Evolutionary conservation across 1,140 invertebrate genomes (phyloP).

Genomic region (Lepidurus arcticus): DNA sequence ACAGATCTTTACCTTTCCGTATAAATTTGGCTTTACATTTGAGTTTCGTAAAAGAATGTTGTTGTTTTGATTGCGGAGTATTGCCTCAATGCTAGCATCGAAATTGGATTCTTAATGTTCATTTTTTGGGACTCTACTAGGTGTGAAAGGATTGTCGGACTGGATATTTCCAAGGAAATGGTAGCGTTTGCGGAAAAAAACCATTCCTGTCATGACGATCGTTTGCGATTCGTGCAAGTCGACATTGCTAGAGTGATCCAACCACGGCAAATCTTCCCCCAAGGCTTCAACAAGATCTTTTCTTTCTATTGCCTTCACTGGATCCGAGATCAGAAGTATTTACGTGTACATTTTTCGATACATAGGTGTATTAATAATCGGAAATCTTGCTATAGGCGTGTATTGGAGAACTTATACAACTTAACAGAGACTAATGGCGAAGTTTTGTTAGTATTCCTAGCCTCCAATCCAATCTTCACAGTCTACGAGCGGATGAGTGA

Average conservation of each 20-base stretch:
- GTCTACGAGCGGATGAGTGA: constrained; percentile 57
- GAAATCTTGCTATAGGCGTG: constrained; percentile 49
- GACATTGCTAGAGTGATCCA: constrained; percentile 56
- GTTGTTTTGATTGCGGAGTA: background rate
- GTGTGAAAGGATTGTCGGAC: constrained; percentile 45
- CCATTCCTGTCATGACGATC: constrained; percentile 44
- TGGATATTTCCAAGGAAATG: constrained; percentile 66
- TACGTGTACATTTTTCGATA: constrained; percentile 34
- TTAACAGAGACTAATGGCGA: constrained; percentile 60
- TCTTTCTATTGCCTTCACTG: constrained; percentile 79
- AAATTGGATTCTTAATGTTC: background rate
- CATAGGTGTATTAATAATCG: background rate
- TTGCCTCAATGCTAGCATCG: background rate
- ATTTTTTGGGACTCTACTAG: background rate
- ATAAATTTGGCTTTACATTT: background rate
- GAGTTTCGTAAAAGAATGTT: background rate
- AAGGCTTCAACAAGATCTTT: constrained; percentile 60
- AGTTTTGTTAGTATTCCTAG: constrained; percentile 61
- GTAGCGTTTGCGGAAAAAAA: constrained; percentile 56
- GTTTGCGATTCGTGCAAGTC: constrained; percentile 55
- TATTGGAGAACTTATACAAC: constrained; percentile 58
- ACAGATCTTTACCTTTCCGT: background rate
- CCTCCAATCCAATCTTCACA: constrained; percentile 62
- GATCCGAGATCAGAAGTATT: constrained; percentile 65
- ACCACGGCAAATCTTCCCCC: constrained; percentile 38